Evolutionary conservation across 2,113 vertebrate genomes (phyloP), one percentile per base, ranked within the genome.

Genomic region (Apistogramma diplotaenia): DNA sequence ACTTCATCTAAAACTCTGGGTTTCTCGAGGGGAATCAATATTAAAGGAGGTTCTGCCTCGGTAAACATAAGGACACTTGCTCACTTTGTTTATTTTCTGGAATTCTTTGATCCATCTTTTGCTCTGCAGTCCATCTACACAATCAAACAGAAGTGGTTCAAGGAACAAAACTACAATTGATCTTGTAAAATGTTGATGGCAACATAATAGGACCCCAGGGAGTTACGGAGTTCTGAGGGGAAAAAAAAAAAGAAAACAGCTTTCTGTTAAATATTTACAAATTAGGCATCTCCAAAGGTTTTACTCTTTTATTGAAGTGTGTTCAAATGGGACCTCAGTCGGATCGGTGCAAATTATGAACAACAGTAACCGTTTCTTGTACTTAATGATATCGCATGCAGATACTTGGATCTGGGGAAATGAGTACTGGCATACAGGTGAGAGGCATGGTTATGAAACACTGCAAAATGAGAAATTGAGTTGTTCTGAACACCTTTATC

Each of bases 51-150:
- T 77, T 57, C 43, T 56, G 33, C 21, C 81, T 55, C 33, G 19
- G 77, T 49, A 72, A 85, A 83, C 77, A 81, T 51, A 23, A 33
- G 46, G 40, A 79, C 49, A 81, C 40, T 79, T 77, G 58, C 74
- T 74, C 58, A 72, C 25, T 78, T 75, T 53, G 78, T 83, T 59
- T 81, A 77, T 65, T 75, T 74, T 56, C 43, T 33, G 65, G 77
- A 51, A 35, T 82, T 71, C 23, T 81, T 87, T 81, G 76, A 88
- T 88, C 56, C 15, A 8, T 57, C 43, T 16, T 16, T 13, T 27
- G 61, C n/a, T 78, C 79, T 29, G 1, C 23, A 46, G 46, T 61
- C 60, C 8, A 51, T 72, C 59, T 16, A 58, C 33, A 43, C 70
- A 70, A 40, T 54, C 23, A 11, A 43, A 62, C 21, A 23, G 8